phyloP scores from a whole-genome alignment of 2,797 vertebrate genomes.

The Manis pentadactyla region DNA sequence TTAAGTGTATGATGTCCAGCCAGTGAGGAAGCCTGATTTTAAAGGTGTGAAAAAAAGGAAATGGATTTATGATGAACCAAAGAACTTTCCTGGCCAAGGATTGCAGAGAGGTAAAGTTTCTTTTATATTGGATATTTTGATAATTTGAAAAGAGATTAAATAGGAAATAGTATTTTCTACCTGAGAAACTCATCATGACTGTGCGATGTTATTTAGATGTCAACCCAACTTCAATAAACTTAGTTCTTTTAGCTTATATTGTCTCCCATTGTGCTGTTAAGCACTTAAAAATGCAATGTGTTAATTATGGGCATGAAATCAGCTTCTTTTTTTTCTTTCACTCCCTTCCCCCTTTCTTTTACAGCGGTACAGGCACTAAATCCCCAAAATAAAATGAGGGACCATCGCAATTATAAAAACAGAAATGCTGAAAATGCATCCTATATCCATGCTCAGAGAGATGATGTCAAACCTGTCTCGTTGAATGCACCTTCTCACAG shows the following conservation, averaged over 20 bases:
- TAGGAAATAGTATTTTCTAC: background rate
- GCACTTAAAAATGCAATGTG: background rate
- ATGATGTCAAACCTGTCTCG: slow-evolving; percentile 64
- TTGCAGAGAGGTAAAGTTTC: slow-evolving; percentile 79
- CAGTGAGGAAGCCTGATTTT: slow-evolving; percentile 79
- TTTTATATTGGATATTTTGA: background rate
- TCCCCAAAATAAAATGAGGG: slow-evolving; percentile 78
- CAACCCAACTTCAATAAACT: background rate
- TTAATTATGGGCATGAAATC: background rate
- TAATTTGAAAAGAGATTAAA: slow-evolving; percentile 38
- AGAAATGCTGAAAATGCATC: slow-evolving; percentile 74
- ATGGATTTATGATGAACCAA: slow-evolving; percentile 81
- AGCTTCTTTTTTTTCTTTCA: background rate
- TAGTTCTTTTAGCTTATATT: background rate
- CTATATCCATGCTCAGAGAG: slow-evolving; percentile 69
- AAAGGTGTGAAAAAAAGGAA: slow-evolving; percentile 83
- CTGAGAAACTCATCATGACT: background rate
- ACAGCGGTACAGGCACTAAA: slow-evolving; percentile 73
- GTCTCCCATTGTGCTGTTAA: background rate
- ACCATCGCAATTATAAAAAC: slow-evolving; percentile 78
- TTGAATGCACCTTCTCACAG: slow-evolving; percentile 49
- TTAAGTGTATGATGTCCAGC: slow-evolving; percentile 74
- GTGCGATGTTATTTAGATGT: background rate
- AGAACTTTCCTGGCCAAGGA: slow-evolving; percentile 71
- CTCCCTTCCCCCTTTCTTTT: background rate